Conservation (phyloP, 2,113 vertebrate genomes). For the Oriolus oriolus region DNA sequence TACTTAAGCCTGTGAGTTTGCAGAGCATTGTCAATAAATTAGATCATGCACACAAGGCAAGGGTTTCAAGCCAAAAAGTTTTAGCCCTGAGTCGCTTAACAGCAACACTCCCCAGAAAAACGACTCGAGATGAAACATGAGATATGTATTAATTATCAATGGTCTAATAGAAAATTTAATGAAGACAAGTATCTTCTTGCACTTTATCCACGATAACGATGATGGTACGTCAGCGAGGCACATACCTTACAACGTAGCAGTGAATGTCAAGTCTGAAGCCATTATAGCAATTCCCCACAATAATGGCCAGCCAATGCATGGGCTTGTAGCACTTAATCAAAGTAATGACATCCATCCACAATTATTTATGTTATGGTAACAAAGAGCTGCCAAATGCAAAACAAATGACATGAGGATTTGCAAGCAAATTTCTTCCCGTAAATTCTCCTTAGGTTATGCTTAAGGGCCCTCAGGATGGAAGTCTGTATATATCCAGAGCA, state of each 20-base stretch:
- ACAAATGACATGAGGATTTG: constrained; percentile 66
- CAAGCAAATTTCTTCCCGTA: constrained; percentile 59
- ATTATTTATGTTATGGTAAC: constrained; percentile 66
- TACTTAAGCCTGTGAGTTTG: constrained; percentile 21
- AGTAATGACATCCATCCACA: constrained; percentile 60
- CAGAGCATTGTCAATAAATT: constrained; percentile 64
- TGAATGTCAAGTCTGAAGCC: constrained; percentile 63
- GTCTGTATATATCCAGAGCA: background rate
- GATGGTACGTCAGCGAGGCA: constrained; percentile 37
- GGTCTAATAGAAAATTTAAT: constrained; percentile 67
- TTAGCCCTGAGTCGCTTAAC: constrained; percentile 27
- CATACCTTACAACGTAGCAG: constrained; percentile 30
- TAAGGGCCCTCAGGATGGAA: constrained; percentile 20
- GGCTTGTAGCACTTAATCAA: constrained; percentile 55
- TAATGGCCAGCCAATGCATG: constrained; percentile 63
- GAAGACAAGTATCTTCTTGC: constrained; percentile 65
- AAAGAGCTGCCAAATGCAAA: constrained; percentile 69
- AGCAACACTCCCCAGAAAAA: constrained; percentile 47
- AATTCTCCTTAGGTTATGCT: constrained; percentile 35
- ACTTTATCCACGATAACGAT: constrained; percentile 54
- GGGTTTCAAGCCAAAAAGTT: constrained; percentile 53
- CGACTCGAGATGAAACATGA: constrained; percentile 43
- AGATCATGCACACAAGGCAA: constrained; percentile 63
- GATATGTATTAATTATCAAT: constrained; percentile 68
- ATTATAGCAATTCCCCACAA: constrained; percentile 64